These are phyloP conservation scores for Plebejus melissa DNA, from an alignment of 2,888 invertebrate species.

Conservation along the genomic window DNA sequence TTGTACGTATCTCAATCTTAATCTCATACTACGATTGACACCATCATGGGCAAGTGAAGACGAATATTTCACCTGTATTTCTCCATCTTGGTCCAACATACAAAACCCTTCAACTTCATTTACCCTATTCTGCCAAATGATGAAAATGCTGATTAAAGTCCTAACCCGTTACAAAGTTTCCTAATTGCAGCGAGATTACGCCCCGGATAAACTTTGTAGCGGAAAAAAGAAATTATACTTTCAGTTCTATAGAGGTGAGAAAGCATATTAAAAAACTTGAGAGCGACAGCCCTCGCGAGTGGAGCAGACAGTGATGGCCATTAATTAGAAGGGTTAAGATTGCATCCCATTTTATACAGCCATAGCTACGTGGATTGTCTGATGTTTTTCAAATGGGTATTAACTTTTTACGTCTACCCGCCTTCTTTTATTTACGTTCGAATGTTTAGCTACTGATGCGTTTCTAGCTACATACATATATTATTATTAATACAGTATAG, in stretches of 20 bases:
- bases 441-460: not conserved
- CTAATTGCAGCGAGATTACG: conserved; percentile 64
- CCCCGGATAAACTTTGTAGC: conserved; percentile 55
- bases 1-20: too few relatives aligned
- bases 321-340: conserved; percentile 76
- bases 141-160: conserved; percentile 32
- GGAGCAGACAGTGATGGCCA: conserved; percentile 77
- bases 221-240: conserved; percentile 74
- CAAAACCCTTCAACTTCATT: not conserved
- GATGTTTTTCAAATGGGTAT: conserved; percentile 16
- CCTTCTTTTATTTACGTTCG: not conserved
- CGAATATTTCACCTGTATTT: not conserved
- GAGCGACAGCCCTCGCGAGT: conserved; percentile 70
- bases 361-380: conserved; percentile 3
- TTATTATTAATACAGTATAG: not conserved
- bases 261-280: conserved; percentile 78
- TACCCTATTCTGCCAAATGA: not conserved
- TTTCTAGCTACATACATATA: not conserved
- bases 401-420: conserved; percentile 8
- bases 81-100: not conserved
- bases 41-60: not conserved
- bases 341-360: conserved; percentile 21
- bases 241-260: conserved; percentile 73
- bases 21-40: not conserved
- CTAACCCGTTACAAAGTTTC: conserved; percentile 42